Base-by-base conservation (phyloP, 2,888 invertebrate species). In the Drosophila putrida region DNA sequence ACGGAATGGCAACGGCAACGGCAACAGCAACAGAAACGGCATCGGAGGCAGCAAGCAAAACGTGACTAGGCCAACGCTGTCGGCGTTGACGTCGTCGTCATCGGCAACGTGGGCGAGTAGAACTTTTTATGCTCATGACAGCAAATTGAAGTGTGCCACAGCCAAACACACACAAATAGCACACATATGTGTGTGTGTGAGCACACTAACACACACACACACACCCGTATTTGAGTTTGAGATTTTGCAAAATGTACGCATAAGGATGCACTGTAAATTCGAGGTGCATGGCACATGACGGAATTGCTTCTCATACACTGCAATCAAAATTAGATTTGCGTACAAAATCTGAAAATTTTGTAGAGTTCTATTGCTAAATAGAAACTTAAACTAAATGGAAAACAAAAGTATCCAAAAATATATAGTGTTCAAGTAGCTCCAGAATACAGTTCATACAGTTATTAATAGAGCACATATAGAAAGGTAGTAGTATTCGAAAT, bases 61-160 rank as follows among this genome's bases (percentile, higher is more conserved):
- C 81, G 83, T 83, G 83, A 81, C 83, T 79, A 81, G 78, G 68
- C 71, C 77, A 79, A 79, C 70, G 65, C 71, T 75, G 75, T 49
- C 65, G 55, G 44, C 61, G 76, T 53, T 65, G 53, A 53, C 58
- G 64, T 64, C 31, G 51, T 28, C 35, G 25, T 35, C 43, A 11
- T 15, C 46, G 36, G 36, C 46, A 59, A 68, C 73, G 75, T 80
- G 70, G 59, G 71, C 63, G 64, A 54, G 28, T 28, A 60, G 67
- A 60, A 41, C 39, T 75, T 73, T 70, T 73, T 57, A 58, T 82
- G 78, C 68, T 61, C 64, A 49, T 81, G 82, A 82, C 82, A 82
- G 79, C 71, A 66, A 75, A 59, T 75, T 77, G 71, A 78, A 79
- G 57, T 70, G 61, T 61, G 64, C 58, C 50, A 15, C 51, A 63